Percentiles rank a stretch among this genome's conserved stretches.
Conservation (phyloP, 2,113 vertebrate species). For the Riparia riparia region DNA sequence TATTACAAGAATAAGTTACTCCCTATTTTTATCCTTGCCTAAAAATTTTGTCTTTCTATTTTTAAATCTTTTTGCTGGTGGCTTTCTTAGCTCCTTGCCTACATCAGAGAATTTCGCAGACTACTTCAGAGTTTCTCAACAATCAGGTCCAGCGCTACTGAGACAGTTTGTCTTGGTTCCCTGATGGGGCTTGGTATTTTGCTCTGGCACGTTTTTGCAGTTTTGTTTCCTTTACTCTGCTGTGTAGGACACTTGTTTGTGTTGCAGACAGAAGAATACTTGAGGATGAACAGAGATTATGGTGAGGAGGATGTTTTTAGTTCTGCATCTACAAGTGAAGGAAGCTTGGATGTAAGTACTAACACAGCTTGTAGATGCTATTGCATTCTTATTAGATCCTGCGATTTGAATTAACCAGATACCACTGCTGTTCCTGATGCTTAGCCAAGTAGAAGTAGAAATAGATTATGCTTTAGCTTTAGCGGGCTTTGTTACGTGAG, state of each 20-base stretch:
- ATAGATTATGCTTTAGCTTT: background rate
- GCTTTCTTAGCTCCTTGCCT: background rate
- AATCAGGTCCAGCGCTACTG: background rate
- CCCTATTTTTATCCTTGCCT: background rate
- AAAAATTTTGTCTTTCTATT: background rate
- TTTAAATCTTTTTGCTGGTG: background rate
- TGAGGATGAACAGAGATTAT: conserved; percentile 44
- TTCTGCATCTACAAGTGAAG: conserved; percentile 53
- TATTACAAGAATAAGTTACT: background rate
- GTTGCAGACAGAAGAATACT: conserved; percentile 73
- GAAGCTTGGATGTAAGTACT: conserved; percentile 75
- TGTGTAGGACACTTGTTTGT: conserved; percentile 49
- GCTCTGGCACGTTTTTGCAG: background rate
- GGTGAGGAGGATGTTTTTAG: conserved; percentile 67
- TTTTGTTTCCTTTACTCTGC: background rate
- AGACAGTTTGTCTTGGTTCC: background rate
- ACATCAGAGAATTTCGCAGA: background rate
- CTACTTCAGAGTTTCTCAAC: background rate
- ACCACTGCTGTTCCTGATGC: background rate
- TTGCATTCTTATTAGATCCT: background rate
- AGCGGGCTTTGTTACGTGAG: background rate
- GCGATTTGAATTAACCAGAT: background rate
- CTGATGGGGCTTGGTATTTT: background rate
- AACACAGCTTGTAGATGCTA: background rate
- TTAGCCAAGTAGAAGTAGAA: background rate